Evolutionary conservation across 92 coral and sea anemone genomes (phyloP).

Genomic region (Porites rus): DNA sequence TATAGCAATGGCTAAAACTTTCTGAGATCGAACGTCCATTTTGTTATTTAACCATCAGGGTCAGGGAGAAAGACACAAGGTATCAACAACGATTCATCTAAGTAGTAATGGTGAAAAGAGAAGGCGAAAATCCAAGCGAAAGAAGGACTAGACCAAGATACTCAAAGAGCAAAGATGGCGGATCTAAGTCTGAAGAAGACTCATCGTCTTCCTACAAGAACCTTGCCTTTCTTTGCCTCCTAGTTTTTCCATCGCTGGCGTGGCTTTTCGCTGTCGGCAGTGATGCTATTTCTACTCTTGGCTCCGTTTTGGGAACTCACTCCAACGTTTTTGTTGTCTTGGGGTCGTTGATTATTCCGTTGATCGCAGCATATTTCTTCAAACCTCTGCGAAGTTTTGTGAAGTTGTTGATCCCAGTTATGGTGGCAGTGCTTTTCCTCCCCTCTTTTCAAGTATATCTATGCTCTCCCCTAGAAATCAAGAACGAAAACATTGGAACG

Average conservation of each 20-base stretch:
- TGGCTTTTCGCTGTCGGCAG: slow-evolving; percentile 81
- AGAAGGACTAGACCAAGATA: slow-evolving; percentile 17
- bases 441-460: slow-evolving; percentile 91
- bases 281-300: slow-evolving; percentile 70
- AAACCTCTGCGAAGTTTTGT: slow-evolving; percentile 64
- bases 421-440: slow-evolving; percentile 72
- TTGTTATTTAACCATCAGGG: too few relatives aligned
- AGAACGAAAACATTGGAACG: slow-evolving; percentile 95
- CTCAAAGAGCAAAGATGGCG: slow-evolving; percentile 54
- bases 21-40: background rate
- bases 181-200: slow-evolving; percentile 14
- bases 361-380: slow-evolving; percentile 49
- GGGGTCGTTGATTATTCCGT: slow-evolving; percentile 50
- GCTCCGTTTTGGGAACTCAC: slow-evolving; percentile 71
- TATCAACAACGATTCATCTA: background rate
- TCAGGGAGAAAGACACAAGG: background rate
- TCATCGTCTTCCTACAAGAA: slow-evolving; percentile 54
- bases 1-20: background rate
- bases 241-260: slow-evolving; percentile 80
- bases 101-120: slow-evolving; percentile 19
- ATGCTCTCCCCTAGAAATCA: slow-evolving; percentile 90
- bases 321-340: slow-evolving; percentile 56
- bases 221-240: slow-evolving; percentile 72
- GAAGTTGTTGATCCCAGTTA: slow-evolving; percentile 66
- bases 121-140: slow-evolving; percentile 10